Evolutionary conservation across 2,797 vertebrate genomes (phyloP), one percentile per base, ranked within the genome.

Genomic region (Parauchenoglanis punctatus): DNA sequence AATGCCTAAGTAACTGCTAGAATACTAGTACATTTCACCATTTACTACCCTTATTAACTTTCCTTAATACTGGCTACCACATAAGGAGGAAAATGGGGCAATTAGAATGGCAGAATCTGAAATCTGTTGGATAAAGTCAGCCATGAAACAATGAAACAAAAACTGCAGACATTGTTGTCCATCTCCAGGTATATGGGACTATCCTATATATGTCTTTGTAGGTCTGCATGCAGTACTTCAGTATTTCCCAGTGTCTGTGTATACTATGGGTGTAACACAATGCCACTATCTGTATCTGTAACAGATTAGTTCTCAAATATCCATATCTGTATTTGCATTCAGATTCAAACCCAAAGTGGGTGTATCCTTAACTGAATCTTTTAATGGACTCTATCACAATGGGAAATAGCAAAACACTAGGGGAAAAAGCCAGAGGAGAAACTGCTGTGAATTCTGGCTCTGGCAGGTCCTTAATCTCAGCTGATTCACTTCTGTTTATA

Each of bases 121-220:
- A 13, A 70, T 7, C 17, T 44, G 63, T 59, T 58, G 49, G 54
- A 49, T 13, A 61, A 81, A 40, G 7, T 81, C 35, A 73, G 46
- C 65, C 49, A 81, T 20, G 52, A 86, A 81, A 68, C 76, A 86
- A 56, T 56, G 61, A 80, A 86, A 58, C 13, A 65, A 68, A 78
- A 13, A 68, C 12, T 23, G 20, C 61, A 72, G 31, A 72, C 35
- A 40, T 70, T 70, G 31, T 70, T 44, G 40, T 44, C 5, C 31
- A 70, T 40, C 7, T 20, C 35, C 5, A 35, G 31, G 15, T 68
- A 35, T 35, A 40, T 35, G 31, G 31, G 31, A 2, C 31, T 18
- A 70, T n/a, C 63, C 40, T 18, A 44, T 72, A 35, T 44, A 7
- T 72, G 7, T 44, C 15, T 7, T 70, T 70, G 67, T 40, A 17